These are phyloP conservation scores for Ammodytes marinus DNA, from an alignment of 2,113 vertebrate genomes.

Conservation along the genomic window DNA sequence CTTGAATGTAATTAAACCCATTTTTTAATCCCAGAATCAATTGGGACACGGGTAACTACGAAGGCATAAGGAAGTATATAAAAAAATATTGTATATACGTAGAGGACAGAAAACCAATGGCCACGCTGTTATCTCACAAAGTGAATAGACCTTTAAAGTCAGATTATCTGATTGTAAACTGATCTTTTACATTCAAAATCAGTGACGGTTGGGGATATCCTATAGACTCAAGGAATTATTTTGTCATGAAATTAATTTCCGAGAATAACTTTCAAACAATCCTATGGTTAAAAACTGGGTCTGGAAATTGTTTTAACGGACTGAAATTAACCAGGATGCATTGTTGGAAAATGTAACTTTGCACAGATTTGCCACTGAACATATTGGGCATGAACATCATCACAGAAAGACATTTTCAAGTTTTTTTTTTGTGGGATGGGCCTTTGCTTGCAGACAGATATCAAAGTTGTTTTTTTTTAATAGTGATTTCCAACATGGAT, in stretches of 20 bases:
- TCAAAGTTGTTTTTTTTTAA: neutral
- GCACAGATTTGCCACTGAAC: neutral
- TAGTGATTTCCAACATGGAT: neutral
- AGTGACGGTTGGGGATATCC: neutral
- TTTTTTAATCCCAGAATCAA: neutral
- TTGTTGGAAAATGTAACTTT: neutral
- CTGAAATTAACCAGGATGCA: neutral
- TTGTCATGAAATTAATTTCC: neutral
- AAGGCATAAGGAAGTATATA: neutral
- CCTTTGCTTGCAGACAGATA: neutral
- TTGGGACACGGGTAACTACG: neutral
- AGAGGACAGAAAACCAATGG: neutral
- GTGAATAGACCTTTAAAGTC: neutral
- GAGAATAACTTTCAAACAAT: neutral
- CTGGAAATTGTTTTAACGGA: neutral
- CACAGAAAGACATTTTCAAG: slow-evolving; percentile 14
- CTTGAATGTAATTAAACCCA: neutral
- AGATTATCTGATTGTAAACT: neutral
- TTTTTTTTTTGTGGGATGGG: neutral
- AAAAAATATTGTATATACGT: neutral
- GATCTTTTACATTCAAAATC: neutral
- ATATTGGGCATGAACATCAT: neutral
- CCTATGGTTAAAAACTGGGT: neutral
- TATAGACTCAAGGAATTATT: neutral
- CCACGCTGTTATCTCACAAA: slow-evolving; percentile 1